Evolutionary conservation across 1,140 invertebrate species (phyloP).

Genomic region (Aphelinus atriplicis): DNA sequence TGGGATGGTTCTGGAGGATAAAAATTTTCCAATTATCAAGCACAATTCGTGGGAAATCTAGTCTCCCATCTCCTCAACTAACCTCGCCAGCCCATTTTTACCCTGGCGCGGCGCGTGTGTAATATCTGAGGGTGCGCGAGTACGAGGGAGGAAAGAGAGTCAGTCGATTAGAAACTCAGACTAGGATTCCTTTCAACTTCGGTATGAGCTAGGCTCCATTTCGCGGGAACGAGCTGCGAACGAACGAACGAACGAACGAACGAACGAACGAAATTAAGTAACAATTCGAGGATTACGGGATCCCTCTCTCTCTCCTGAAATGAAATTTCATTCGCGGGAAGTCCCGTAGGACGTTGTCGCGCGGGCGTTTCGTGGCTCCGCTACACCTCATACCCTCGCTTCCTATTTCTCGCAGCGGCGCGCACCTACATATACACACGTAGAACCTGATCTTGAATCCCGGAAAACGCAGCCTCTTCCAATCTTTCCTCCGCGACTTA

Average conservation of each 20-base stretch:
- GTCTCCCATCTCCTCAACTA: too few species aligned
- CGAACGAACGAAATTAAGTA: conserved; percentile 52
- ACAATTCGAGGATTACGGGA: conserved; percentile 55
- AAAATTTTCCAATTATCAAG: too few species aligned
- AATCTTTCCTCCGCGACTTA: conserved; percentile 52
- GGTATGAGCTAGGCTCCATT: conserved; percentile 35
- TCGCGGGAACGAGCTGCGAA: conserved; percentile 33
- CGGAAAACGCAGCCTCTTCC: conserved; percentile 46
- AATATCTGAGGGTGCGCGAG: background rate
- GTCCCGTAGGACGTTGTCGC: conserved; percentile 1
- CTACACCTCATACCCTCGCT: background rate
- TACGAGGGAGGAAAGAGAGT: background rate
- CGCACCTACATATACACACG: too few species aligned
- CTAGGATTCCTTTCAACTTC: conserved; percentile 27
- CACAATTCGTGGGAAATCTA: too few species aligned
- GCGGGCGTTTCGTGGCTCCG: conserved; percentile 19
- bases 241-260: conserved; percentile 40
- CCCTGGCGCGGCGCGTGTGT: too few species aligned
- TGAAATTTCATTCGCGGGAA: conserved; percentile 55
- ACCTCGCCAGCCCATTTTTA: too few species aligned
- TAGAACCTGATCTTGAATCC: conserved; percentile 18
- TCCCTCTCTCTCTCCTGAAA: conserved; percentile 40
- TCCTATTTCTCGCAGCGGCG: too few species aligned
- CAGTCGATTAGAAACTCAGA: conserved; percentile 34
- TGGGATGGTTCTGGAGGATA: too few species aligned